These are phyloP conservation scores for Mareca penelope DNA, from an alignment of 2,797 vertebrate genomes.

Conservation along the genomic window DNA sequence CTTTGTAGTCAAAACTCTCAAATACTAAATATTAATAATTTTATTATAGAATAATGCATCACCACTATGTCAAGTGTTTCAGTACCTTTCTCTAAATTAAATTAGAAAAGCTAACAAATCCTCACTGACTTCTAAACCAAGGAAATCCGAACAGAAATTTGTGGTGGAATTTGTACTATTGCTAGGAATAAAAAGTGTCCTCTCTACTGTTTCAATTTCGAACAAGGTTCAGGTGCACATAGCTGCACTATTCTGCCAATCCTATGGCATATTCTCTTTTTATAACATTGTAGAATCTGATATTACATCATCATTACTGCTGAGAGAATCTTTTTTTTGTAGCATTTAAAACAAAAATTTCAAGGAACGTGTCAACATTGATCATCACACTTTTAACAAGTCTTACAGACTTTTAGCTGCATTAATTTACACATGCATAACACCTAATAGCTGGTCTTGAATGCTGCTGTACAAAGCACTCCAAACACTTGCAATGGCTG, in stretches of 20 bases:
- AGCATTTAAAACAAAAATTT: neutral
- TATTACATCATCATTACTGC: neutral
- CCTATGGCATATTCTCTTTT: neutral
- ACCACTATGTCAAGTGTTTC: neutral
- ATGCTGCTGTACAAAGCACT: neutral
- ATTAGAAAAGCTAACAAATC: neutral
- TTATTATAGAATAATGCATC: neutral
- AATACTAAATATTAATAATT: neutral
- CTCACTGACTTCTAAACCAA: neutral
- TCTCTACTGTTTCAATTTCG: neutral
- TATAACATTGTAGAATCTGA: neutral
- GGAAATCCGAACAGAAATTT: neutral
- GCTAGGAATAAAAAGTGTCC: fast-evolving
- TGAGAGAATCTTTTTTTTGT: fast-evolving
- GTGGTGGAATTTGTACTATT: fast-evolving
- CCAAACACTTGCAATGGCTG: neutral
- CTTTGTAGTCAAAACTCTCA: neutral
- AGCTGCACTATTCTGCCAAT: neutral
- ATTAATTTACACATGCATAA: neutral
- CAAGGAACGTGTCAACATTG: neutral
- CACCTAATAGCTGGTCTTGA: neutral
- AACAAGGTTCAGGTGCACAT: fast-evolving
- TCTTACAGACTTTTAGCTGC: neutral
- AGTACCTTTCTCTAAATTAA: neutral
- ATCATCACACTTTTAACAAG: neutral